Evolutionary conservation across 2,888 invertebrate species (phyloP), one percentile per base, ranked within the genome.

Genomic region (Tenthredo distinguenda): DNA sequence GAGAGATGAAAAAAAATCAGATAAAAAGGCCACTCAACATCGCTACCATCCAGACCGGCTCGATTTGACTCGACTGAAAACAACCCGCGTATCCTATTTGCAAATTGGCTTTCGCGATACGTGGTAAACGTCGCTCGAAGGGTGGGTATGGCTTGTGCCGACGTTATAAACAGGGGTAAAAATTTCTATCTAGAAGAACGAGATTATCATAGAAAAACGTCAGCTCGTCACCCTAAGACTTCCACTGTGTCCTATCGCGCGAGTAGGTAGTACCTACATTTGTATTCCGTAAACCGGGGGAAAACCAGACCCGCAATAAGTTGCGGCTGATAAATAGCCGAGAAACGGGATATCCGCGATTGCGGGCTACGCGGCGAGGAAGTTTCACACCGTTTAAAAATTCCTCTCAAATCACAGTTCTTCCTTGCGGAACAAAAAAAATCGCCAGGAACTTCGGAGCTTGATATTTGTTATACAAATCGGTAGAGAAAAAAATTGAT

Each of bases 81-180:
- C 50, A 50, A 21, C 18, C 77, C 47, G 50, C 31, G 77, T 31
- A 77, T 77, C 90, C 92, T 92, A 93, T 93, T 93, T 93, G 92
- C 91, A 92, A 92, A 93, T 93, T 93, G 92, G 90, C 92, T 92
- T 91, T 88, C 86, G 82, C 84, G 86, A 86, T 86, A 85, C 86
- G 77, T 34, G 77, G 77, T 55, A 34, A 77, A 55, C 77, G 77
- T 34, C 55, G 50, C 6, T 26, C 26, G 31, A 55, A 50, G 55
- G 31, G 34, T 55, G 77, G 10, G 31, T 5, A 15, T 50, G 12
- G 31, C 47, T 47, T 40, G 72, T 21, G 15, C 9, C 6, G 74
- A 43, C 21, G 6, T 34, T 18, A 34, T 34, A 31, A 40, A 74
- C 2, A 21, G 43, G n/a, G 21, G 43, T 74, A 40, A 43, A 74